Percentiles rank a stretch among this genome's conserved stretches.
These are phyloP conservation scores for Gryllus bimaculatus DNA, from an alignment of 1,140 invertebrate genomes.

Conservation along the genomic window DNA sequence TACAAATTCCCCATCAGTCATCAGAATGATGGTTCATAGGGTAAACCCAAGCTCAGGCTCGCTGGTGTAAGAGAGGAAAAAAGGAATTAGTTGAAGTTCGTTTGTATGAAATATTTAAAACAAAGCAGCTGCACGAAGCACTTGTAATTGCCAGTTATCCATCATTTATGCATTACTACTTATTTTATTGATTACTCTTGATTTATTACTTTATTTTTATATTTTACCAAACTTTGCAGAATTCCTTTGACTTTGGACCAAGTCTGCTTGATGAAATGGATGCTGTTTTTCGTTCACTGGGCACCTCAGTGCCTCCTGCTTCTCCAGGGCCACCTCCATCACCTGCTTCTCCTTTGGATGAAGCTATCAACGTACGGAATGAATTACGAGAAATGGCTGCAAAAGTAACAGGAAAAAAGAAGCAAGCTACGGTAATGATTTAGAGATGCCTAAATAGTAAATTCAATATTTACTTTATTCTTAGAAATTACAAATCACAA, in stretches of 20 bases:
- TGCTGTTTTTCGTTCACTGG: slow-evolving; percentile 75
- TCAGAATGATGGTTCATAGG: too few species aligned
- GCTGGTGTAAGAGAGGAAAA: too few species aligned
- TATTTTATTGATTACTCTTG: too few species aligned
- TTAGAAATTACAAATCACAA: too few species aligned
- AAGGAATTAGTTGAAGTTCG: not conserved
- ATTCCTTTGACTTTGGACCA: slow-evolving; percentile 80
- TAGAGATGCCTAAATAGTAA: too few species aligned
- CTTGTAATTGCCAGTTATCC: not conserved
- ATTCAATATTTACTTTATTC: too few species aligned
- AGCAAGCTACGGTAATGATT: slow-evolving; percentile 55
- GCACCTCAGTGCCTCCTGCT: slow-evolving; percentile 35
- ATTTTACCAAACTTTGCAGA: slow-evolving; percentile 34
- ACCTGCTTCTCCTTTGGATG: slow-evolving; percentile 46
- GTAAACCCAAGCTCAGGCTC: too few species aligned
- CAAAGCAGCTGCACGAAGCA: too few species aligned
- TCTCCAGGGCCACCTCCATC: slow-evolving; percentile 26
- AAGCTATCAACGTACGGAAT: slow-evolving; percentile 58
- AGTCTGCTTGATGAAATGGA: slow-evolving; percentile 94
- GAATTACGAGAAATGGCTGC: slow-evolving; percentile 62
- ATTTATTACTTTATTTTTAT: too few species aligned
- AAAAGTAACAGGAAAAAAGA: slow-evolving; percentile 51
- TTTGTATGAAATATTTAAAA: not conserved
- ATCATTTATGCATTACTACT: not conserved
- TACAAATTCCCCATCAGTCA: too few species aligned